Evolutionary conservation across 2,888 invertebrate genomes (phyloP), one percentile per base, ranked within the genome.

Genomic region (Ormia ochracea): DNA sequence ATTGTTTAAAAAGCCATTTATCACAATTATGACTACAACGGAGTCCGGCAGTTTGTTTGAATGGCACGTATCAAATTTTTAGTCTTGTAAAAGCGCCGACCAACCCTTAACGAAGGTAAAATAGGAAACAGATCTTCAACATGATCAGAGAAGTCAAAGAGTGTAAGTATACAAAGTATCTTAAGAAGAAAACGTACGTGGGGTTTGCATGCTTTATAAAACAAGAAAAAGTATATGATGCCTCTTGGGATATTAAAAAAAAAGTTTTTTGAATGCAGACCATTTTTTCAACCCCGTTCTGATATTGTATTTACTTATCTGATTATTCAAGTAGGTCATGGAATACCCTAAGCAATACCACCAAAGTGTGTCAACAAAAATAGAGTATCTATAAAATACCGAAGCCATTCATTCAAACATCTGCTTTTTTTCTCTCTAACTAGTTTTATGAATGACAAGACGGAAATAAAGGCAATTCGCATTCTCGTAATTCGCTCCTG

Each of bases 1-100:
- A 72, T 38, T 61, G 48, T 83, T 87, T 84, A 87, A 87, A 87
- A 85, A 82, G 75, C 28, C 87, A 87, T 87, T 86, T 84, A 87
- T 87, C 87, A 87, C 85, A 85, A 85, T 84, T 65, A 82, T n/a
- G 65, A 23, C 23, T 84, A 85, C 85, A 85, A 86, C 84, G 48
- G 9, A 38, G 56, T 19, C 77, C 82, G 82, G 73, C 58, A 72
- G 41, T 26, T 75, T 50, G 77, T 68, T 43, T 73, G 66, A 63
- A 74, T 82, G 78, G 43, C 72, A 73, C 76, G 72, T 54, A 75
- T 48, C 43, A 69, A 36, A 41, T 17, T 61, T 31, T 17, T 43
- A 17, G 31, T 45, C 17, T 28, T 33, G 31, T 12, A 28, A 50
- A 56, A 59, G 33, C 28, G 21, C 2, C 14, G 2, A 65, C 43